These are phyloP conservation scores for Apaloderma vittatum DNA, from an alignment of 2,113 vertebrate species.

Conservation along the genomic window DNA sequence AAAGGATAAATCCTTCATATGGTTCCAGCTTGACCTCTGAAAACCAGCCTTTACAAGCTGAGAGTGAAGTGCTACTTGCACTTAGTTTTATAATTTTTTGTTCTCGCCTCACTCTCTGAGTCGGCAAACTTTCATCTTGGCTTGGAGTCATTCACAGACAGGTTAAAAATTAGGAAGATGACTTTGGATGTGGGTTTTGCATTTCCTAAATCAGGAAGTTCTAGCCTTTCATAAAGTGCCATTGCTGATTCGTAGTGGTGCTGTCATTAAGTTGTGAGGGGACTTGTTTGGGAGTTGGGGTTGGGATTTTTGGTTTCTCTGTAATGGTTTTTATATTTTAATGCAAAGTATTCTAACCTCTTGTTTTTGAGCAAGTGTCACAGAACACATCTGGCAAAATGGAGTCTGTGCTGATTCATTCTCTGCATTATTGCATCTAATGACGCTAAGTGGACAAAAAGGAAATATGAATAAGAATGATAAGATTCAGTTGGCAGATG, in stretches of 20 bases:
- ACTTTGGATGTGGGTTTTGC: background rate
- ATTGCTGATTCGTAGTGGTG: background rate
- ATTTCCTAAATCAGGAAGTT: background rate
- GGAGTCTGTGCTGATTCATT: conserved; percentile 61
- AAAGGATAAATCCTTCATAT: no score
- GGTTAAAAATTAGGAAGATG: background rate
- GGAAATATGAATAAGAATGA: conserved; percentile 59
- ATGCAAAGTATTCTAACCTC: conserved; percentile 11
- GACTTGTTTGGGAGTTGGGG: background rate
- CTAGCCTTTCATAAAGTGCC: background rate
- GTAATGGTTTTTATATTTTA: background rate
- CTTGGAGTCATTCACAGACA: background rate
- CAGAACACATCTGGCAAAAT: conserved; percentile 51
- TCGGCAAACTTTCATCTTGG: background rate
- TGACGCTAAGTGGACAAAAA: conserved; percentile 64
- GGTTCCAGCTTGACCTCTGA: background rate
- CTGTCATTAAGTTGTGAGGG: background rate
- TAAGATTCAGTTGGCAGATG: conserved; percentile 73
- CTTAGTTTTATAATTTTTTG: background rate
- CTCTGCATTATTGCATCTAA: conserved; percentile 41
- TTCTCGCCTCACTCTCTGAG: background rate
- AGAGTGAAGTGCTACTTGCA: background rate
- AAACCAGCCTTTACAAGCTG: background rate
- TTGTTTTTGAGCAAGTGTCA: background rate
- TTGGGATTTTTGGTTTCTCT: background rate